Conservation (phyloP, 2,888 invertebrate genomes). For the Drosophila kanekoi region DNA sequence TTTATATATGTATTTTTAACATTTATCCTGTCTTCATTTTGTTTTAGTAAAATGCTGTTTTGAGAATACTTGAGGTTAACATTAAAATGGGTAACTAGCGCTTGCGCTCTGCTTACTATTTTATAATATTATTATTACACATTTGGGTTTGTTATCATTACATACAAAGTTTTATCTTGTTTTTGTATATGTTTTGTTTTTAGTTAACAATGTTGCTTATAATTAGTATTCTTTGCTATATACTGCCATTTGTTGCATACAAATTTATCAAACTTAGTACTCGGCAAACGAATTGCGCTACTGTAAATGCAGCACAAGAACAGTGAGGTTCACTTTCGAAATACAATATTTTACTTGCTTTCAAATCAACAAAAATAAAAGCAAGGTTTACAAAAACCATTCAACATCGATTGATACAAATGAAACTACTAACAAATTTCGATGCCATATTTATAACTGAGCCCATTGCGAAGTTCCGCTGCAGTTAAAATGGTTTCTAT, state of each 20-base stretch:
- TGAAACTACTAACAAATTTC: conserved; percentile 52
- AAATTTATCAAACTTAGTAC: conserved; percentile 60
- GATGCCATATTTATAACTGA: conserved; percentile 30
- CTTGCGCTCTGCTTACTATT: conserved; percentile 62
- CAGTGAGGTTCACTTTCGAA: conserved; percentile 41
- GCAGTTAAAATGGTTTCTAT: conserved; percentile 35
- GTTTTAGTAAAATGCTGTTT: conserved; percentile 72
- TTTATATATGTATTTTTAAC: conserved; percentile 24
- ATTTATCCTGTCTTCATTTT: conserved; percentile 51
- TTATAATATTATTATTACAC: conserved; percentile 60
- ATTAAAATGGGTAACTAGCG: conserved; percentile 68
- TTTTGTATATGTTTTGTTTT: conserved; percentile 30
- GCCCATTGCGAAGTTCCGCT: background rate
- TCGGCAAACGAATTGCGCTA: conserved; percentile 50
- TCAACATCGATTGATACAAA: conserved; percentile 24
- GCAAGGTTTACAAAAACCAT: conserved; percentile 29
- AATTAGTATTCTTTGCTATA: conserved; percentile 60
- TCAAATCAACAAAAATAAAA: conserved; percentile 40
- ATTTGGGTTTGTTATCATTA: conserved; percentile 57
- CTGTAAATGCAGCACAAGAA: conserved; percentile 60
- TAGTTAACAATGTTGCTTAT: conserved; percentile 74
- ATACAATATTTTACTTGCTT: conserved; percentile 28
- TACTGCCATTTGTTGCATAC: conserved; percentile 41
- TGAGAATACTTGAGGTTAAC: conserved; percentile 78
- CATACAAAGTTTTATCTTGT: conserved; percentile 54